Evolutionary conservation across 2,113 vertebrate genomes (phyloP).

Genomic region (Paramisgurnus dabryanus): DNA sequence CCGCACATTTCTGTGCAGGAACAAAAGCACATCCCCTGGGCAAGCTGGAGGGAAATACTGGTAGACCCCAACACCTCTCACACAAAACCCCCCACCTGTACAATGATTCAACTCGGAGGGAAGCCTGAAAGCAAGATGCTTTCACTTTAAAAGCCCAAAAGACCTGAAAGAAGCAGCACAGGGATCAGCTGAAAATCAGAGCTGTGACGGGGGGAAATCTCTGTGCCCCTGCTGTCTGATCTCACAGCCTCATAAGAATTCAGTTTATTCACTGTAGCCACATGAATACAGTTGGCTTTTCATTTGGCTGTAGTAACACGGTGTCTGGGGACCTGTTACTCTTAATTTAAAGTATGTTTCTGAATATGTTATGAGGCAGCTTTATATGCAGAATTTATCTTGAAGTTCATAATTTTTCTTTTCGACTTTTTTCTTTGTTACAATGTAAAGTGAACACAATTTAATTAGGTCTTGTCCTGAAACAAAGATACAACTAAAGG

Average conservation of each 20-base stretch:
- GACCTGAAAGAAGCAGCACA: neutral
- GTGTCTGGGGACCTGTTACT: neutral
- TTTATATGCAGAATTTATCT: neutral
- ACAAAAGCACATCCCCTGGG: constrained; percentile 33
- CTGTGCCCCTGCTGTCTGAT: neutral
- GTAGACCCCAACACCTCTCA: neutral
- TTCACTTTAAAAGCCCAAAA: constrained; percentile 13
- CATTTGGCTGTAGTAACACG: neutral
- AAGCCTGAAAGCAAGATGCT: neutral
- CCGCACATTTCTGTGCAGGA: neutral
- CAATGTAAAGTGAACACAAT: neutral
- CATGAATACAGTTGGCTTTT: neutral
- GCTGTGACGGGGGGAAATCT: neutral
- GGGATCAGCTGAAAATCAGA: constrained; percentile 4
- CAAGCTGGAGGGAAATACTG: neutral
- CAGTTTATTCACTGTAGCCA: neutral
- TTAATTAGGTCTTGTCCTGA: constrained; percentile 25
- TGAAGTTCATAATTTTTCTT: neutral
- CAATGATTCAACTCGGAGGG: neutral
- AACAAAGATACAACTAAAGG: neutral
- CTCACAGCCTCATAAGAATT: neutral
- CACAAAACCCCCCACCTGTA: neutral
- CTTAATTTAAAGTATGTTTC: neutral
- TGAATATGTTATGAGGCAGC: neutral
- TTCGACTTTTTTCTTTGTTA: neutral